Evolutionary conservation across 2,113 vertebrate genomes (phyloP).

Genomic region (Notarius lentiginosus): DNA sequence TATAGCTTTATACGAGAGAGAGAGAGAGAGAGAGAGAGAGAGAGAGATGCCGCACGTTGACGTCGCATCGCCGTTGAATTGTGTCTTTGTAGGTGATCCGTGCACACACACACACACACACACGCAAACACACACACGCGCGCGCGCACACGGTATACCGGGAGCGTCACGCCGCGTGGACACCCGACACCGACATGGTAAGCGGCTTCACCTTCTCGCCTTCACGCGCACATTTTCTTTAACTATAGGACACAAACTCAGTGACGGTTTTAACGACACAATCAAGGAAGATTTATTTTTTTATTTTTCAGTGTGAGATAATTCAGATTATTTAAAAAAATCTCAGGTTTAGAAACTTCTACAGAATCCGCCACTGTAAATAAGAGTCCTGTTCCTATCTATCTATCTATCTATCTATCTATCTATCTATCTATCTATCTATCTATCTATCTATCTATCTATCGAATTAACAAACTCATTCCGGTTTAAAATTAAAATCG

Average conservation of each 20-base stretch:
- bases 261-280: not conserved
- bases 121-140: conserved; percentile 69
- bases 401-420: too few species aligned
- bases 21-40: conserved; percentile 6
- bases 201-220: conserved; percentile 57
- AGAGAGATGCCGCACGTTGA: conserved; percentile 62
- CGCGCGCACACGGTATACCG: conserved; percentile 66
- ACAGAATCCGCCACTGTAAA: not conserved
- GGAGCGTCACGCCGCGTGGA: conserved; percentile 82
- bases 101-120: conserved; percentile 67
- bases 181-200: conserved; percentile 81
- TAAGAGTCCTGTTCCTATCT: too few species aligned
- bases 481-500: not conserved
- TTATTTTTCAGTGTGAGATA: not conserved
- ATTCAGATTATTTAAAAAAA: not conserved
- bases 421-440: too few species aligned
- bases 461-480: not conserved
- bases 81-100: conserved; percentile 86
- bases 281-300: too few species aligned
- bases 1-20: conserved; percentile 86
- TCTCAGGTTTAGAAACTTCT: not conserved
- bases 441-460: too few species aligned
- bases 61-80: conserved; percentile 65
- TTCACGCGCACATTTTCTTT: not conserved
- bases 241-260: not conserved